Percentiles rank a stretch among this genome's conserved stretches.
phyloP scores from a whole-genome alignment of 2,797 vertebrate genomes.

The Myotis pilosus region DNA sequence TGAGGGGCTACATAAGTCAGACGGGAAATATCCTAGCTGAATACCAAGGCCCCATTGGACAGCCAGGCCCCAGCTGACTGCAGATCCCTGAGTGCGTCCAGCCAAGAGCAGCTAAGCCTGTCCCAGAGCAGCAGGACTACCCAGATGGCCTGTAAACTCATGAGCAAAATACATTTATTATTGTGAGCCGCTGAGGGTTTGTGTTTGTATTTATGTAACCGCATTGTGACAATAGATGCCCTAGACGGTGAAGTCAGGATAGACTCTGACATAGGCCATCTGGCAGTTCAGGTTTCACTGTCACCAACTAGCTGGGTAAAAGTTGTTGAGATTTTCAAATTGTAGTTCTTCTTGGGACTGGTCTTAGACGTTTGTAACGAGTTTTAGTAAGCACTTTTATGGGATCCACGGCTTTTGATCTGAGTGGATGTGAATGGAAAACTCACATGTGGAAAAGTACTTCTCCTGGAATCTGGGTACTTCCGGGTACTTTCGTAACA shows the following conservation, averaged over 20 bases:
- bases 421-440: slow-evolving; percentile 1
- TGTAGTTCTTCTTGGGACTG: not conserved
- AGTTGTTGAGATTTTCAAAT: not conserved
- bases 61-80: not conserved
- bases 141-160: not conserved
- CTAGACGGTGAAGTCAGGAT: not conserved
- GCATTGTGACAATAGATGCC: not conserved
- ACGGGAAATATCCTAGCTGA: not conserved
- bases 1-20: not conserved
- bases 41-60: not conserved
- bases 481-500: not conserved
- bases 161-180: slow-evolving; percentile 10
- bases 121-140: not conserved
- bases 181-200: not conserved
- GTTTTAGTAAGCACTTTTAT: not conserved
- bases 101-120: not conserved
- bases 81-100: not conserved
- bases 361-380: not conserved
- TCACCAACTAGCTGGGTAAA: not conserved
- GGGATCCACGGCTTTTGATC: not conserved
- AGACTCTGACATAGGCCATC: not conserved
- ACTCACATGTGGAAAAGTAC: not conserved
- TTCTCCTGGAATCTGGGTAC: not conserved
- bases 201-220: not conserved
- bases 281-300: not conserved